Evolutionary conservation across 2,888 invertebrate species (phyloP).

Genomic region (Chaetoderma sp.): DNA sequence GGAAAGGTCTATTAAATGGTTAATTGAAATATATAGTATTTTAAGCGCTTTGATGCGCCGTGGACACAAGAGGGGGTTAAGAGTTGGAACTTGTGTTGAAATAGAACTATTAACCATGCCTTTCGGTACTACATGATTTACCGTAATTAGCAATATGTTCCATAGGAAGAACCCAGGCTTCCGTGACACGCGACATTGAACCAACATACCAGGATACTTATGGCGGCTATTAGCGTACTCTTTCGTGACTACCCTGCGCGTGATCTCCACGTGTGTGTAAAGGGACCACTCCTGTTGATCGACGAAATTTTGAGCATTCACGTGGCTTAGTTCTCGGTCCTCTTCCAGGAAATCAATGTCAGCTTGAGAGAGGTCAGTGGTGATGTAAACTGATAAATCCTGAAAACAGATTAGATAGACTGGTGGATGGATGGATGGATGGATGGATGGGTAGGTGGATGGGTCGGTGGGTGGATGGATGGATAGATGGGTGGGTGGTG

Average conservation of each 20-base stretch:
- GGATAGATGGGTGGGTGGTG: too few species aligned
- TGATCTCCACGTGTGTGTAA: conserved; percentile 52
- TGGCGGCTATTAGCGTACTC: conserved; percentile 52
- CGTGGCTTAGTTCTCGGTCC: conserved; percentile 56
- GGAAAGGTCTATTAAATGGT: too few species aligned
- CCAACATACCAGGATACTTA: conserved; percentile 59
- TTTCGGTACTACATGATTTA: too few species aligned
- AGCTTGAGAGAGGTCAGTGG: conserved; percentile 55
- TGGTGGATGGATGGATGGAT: too few species aligned
- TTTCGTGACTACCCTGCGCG: conserved; percentile 43
- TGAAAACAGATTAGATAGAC: too few species aligned
- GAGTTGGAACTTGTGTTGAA: too few species aligned
- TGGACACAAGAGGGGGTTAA: too few species aligned
- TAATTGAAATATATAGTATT: too few species aligned
- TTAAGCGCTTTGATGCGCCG: too few species aligned
- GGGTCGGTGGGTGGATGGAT: too few species aligned
- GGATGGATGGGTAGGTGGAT: too few species aligned
- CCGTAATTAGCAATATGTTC: conserved; percentile 66
- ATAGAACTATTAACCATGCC: too few species aligned
- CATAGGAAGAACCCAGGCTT: conserved; percentile 66
- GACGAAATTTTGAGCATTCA: conserved; percentile 62
- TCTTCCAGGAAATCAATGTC: conserved; percentile 62
- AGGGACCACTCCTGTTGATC: conserved; percentile 66
- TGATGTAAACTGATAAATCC: conserved; percentile 62
- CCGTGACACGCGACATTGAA: conserved; percentile 59